phyloP scores from a whole-genome alignment of 2,113 vertebrate species.

The Melanocharis versteri region DNA sequence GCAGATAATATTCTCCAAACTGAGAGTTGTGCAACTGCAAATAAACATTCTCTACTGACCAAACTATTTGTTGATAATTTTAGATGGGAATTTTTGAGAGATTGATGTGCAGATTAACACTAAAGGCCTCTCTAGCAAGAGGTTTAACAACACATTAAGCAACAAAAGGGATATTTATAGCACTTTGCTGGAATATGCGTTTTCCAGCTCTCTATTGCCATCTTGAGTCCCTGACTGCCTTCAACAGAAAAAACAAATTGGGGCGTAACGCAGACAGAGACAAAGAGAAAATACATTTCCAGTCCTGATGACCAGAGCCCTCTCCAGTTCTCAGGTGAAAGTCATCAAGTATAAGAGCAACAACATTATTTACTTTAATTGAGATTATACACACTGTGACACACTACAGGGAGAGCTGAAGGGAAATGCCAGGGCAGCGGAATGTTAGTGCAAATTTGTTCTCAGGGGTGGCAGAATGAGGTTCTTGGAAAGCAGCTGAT shows the following conservation, averaged over 20 bases:
- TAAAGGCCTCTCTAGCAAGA: conserved; percentile 5
- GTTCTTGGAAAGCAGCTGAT: not conserved
- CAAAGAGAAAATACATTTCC: not conserved
- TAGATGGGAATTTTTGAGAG: conserved; percentile 42
- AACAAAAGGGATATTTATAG: conserved; percentile 55
- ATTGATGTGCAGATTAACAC: conserved; percentile 47
- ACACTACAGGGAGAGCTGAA: not conserved
- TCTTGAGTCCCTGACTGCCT: conserved; percentile 26
- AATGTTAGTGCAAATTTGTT: not conserved
- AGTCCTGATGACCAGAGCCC: not conserved
- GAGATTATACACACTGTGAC: fast-evolving
- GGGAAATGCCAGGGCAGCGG: fast-evolving
- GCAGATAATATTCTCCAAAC: conserved; percentile 5
- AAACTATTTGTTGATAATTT: conserved; percentile 58
- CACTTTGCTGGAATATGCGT: not conserved
- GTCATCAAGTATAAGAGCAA: not conserved
- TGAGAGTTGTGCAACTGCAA: conserved; percentile 1
- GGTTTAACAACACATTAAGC: conserved; percentile 43
- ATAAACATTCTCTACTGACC: conserved; percentile 27
- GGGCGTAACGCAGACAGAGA: not conserved
- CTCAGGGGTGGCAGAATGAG: not conserved
- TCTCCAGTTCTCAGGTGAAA: not conserved
- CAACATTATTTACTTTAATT: not conserved
- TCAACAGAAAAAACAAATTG: not conserved
- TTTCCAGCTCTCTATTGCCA: conserved; percentile 65